Percentiles rank a stretch among this genome's conserved stretches.
Conservation (phyloP, 2,797 vertebrate species). For the Peromyscus eremicus region DNA sequence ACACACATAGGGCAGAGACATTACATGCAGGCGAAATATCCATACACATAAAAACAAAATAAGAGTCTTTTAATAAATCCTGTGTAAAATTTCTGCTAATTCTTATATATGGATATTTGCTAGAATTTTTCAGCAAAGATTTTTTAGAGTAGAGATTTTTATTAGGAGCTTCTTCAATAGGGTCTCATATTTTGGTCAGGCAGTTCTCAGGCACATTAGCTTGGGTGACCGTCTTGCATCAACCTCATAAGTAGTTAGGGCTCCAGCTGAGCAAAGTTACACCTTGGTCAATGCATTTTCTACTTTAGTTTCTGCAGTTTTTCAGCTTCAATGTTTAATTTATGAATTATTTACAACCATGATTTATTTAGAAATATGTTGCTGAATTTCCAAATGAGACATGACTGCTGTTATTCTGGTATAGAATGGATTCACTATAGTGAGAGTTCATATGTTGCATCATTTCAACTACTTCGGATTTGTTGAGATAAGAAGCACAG, state of each 20-base stretch:
- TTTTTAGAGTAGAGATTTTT: not conserved
- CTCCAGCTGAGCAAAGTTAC: too few species aligned
- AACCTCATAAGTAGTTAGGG: not conserved
- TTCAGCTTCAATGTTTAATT: constrained; percentile 6
- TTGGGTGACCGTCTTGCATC: not conserved
- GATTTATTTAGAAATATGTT: not conserved
- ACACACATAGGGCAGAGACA: not conserved
- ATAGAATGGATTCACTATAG: not conserved
- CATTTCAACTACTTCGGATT: not conserved
- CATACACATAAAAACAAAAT: not conserved
- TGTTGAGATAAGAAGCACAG: not conserved
- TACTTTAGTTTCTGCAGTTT: not conserved
- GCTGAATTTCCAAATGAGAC: not conserved
- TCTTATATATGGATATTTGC: not conserved
- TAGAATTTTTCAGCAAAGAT: not conserved
- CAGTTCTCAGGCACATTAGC: not conserved
- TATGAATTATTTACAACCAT: not conserved
- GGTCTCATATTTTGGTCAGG: not conserved
- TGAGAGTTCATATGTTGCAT: not conserved
- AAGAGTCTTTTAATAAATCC: not conserved
- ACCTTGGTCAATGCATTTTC: not conserved
- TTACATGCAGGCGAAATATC: not conserved
- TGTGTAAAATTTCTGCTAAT: too few species aligned
- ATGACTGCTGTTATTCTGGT: not conserved
- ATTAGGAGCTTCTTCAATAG: not conserved